A percentile compares a stretch with the other conserved stretches of the same genome.
Conservation (phyloP, 2,113 vertebrate genomes). For the Lipotes vexillifer region DNA sequence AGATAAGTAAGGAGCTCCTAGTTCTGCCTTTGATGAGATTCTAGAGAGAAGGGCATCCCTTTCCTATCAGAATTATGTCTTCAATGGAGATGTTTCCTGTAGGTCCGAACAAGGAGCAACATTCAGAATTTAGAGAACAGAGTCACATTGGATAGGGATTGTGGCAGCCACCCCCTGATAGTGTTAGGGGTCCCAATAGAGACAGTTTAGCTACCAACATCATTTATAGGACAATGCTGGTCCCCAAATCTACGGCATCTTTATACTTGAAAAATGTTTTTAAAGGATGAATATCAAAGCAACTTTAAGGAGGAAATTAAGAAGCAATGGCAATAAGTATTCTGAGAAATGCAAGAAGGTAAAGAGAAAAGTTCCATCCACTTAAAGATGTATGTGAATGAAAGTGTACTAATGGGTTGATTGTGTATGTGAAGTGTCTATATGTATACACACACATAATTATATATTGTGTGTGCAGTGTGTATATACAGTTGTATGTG, state of each 20-base stretch:
- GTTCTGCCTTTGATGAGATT: background rate
- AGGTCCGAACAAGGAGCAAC: background rate
- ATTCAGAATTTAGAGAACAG: background rate
- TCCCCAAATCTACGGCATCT: background rate
- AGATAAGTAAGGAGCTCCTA: background rate
- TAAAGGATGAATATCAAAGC: background rate
- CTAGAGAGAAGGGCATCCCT: background rate
- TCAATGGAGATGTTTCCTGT: background rate
- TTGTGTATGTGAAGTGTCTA: background rate
- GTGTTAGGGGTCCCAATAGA: background rate
- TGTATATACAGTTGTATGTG: background rate
- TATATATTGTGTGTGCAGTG: background rate
- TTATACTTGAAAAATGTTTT: background rate
- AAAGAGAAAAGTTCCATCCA: background rate
- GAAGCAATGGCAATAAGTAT: background rate
- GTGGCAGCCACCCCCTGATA: no score
- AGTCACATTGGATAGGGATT: background rate
- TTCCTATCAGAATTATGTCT: background rate
- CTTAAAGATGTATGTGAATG: background rate
- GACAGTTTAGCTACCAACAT: background rate
- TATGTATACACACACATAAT: background rate
- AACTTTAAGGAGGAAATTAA: background rate
- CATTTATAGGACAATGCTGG: background rate
- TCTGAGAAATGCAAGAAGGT: background rate
- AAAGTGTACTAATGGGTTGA: background rate